Base-by-base conservation (phyloP, 2,113 vertebrate genomes). In the Manacus vitellinus region DNA sequence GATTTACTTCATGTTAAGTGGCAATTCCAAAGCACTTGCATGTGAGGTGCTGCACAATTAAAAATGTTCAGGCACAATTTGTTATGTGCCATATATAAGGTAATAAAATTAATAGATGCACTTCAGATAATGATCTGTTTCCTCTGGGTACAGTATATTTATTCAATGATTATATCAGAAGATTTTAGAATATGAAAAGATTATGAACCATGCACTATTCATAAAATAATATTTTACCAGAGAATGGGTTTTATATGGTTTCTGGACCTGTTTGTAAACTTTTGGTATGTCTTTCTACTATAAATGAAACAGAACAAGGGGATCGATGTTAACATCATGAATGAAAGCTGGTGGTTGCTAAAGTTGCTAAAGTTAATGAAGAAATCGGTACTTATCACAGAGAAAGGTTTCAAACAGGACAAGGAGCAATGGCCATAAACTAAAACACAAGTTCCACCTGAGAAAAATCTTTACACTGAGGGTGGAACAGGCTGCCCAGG, bases 81-180 rank as follows among this genome's bases (percentile, higher is more conserved):
- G 81, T 97, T 98, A 96, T 96, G 89, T 76, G 68, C 83, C 67
- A 61, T 97, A 97, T 85, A 96, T 92, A 98, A 95, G 93, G 95
- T 95, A 97, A 96, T 98, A 97, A 97, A 98, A 98, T 98, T 94
- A 98, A 97, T 97, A 89, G 91, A 96, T 97, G 71, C 92, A 96
- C 97, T 98, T 97, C 95, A 97, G 95, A 94, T 98, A 98, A 97
- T 98, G 94, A 98, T 97, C 95, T 95, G 76, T 97, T 96, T 98
- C 97, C 95, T 98, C 85, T 96, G 84, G 80, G 89, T 90, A 81
- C 58, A 83, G 93, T 97, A 62, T 96, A 97, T 97, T 97, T 97
- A 97, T 98, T 97, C 95, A 97, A 65, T 96, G 89, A 96, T 92
- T 96, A 95, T 96, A 97, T 93, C 59, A 96, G 83, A 63, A 94